phyloP scores from a whole-genome alignment of 2,797 vertebrate genomes.

The Merluccius polli region DNA sequence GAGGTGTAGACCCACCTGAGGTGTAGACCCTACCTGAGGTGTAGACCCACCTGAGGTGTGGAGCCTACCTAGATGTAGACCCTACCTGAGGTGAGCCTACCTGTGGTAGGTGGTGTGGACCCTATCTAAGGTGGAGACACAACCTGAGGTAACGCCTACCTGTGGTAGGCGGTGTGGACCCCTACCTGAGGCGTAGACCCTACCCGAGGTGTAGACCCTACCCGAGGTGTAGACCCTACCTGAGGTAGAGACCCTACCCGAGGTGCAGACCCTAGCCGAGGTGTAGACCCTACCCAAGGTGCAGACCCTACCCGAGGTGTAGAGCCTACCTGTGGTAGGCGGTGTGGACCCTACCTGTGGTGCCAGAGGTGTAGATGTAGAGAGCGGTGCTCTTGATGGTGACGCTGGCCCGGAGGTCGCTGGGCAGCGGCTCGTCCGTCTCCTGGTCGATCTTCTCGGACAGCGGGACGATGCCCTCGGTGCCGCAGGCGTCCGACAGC shows the following conservation, averaged over 20 bases:
- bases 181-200: no score
- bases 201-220: no score
- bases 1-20: constrained; percentile 77
- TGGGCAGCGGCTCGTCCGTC: constrained; percentile 73
- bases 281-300: constrained; percentile 75
- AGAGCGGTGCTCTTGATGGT: constrained; percentile 72
- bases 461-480: constrained; percentile 69
- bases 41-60: not conserved
- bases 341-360: not conserved
- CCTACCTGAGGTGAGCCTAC: no score
- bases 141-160: no score
- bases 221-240: no score
- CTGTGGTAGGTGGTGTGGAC: constrained; percentile 78
- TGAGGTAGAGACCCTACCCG: no score
- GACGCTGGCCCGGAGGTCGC: constrained; percentile 75
- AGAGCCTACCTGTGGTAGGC: constrained; percentile 79
- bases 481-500: constrained; percentile 69
- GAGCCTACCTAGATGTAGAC: constrained; percentile 82
- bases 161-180: no score
- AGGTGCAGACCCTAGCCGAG: no score
- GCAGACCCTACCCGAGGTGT: not conserved
- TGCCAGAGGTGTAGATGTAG: constrained; percentile 84
- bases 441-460: constrained; percentile 73
- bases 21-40: no score
- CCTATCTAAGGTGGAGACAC: no score